phyloP scores from a whole-genome alignment of 1,140 invertebrate genomes.

The Propsilocerus akamusi region DNA sequence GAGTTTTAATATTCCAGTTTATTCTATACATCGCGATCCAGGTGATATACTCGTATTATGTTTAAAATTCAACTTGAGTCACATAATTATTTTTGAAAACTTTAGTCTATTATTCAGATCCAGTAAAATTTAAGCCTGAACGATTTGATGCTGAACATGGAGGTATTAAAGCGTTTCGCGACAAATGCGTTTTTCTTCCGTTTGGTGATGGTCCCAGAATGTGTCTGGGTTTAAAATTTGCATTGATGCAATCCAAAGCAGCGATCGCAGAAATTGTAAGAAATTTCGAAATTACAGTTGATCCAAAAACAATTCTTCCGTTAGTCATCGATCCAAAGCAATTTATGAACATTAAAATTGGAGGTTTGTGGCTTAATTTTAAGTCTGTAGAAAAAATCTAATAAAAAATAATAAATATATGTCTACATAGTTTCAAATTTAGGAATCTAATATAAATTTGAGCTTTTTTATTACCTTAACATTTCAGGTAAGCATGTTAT shows the following conservation, averaged over 20 bases:
- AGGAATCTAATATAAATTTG: no score
- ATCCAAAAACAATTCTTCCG: not conserved
- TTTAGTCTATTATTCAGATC: slow-evolving; percentile 33
- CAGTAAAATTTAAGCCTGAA: slow-evolving; percentile 41
- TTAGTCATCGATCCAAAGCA: not conserved
- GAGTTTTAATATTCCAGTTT: slow-evolving; percentile 24
- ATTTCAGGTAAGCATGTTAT: no score
- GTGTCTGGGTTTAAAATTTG: slow-evolving; percentile 32
- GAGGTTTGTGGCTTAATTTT: not conserved
- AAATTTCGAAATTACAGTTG: slow-evolving; percentile 14
- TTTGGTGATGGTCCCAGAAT: slow-evolving; percentile 44
- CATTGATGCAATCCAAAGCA: slow-evolving; percentile 15
- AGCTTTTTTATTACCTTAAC: no score
- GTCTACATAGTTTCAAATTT: no score
- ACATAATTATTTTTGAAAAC: not conserved
- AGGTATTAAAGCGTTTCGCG: slow-evolving; percentile 19
- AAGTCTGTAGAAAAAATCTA: not conserved
- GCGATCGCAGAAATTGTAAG: slow-evolving; percentile 13
- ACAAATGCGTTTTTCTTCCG: slow-evolving; percentile 29
- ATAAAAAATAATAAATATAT: no score
- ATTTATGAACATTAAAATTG: not conserved
- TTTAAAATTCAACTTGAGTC: not conserved
- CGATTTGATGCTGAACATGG: slow-evolving; percentile 31
- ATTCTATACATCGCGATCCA: slow-evolving; percentile 37
- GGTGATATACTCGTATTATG: slow-evolving; percentile 12